Evolutionary conservation across 2,888 invertebrate species (phyloP), one percentile per base, ranked within the genome.

Genomic region (Dolomedes plantarius): DNA sequence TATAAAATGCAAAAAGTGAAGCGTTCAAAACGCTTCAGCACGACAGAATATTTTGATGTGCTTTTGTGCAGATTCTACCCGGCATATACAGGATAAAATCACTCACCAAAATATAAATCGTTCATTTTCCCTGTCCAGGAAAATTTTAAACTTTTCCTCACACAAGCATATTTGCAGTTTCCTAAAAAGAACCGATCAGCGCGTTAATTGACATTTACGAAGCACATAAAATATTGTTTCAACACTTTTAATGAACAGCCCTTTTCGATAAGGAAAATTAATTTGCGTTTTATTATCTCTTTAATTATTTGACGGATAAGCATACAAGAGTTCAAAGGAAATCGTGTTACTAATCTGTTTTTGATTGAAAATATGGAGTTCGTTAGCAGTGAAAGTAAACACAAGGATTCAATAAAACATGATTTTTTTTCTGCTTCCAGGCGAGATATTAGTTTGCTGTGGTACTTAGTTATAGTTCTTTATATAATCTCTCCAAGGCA

Each of bases 251-350:
- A 46, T 16, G 41, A 46, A 46, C 41, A n/a, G n/a, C 16, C 16
- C 16, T 46, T 11, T 11, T 36, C 41, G 41, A 46, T 46, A 46
- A 46, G 41, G 41, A 46, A 46, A 46, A 46, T 46, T 46, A 46
- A 46, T 46, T 46, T 46, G 16, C 41, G 41, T 16, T 46, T 46
- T 46, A 46, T 46, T 46, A 46, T 46, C 41, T 2, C 6, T 46
- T 46, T 46, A 46, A 46, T 46, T 46, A 46, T 46, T 46, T 46
- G 41, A 46, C 16, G 41, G 41, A 46, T 46, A 46, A 46, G 41
- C 41, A 13, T 11, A 46, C 9, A 16, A 5, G 16, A 41, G 9
- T 13, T 13, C 6, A 46, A 46, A 46, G 41, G 41, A 46, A 46
- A 46, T 46, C 2, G 9, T 46, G 41, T 46, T 13, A 46, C 41